Evolutionary conservation across 2,888 invertebrate species (phyloP), one percentile per base, ranked within the genome.

Genomic region (Watsonalla binaria): DNA sequence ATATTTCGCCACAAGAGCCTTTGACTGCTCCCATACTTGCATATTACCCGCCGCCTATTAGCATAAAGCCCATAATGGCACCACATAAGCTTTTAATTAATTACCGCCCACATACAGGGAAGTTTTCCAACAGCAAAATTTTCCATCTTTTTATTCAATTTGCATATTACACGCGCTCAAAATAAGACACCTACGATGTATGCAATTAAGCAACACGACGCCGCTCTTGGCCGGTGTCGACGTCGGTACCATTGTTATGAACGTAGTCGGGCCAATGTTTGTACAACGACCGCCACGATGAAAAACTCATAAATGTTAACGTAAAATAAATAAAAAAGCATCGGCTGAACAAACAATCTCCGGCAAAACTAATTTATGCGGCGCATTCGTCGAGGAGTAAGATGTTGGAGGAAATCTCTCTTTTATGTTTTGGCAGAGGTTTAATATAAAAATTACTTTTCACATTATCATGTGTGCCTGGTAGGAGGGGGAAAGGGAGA

Each of bases 401-500:
- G 78, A 80, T 77, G 74, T 70, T 76, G 68, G 66, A 64, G 70
- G 70, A 78, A 78, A 81, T 79, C 76, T 81, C 80, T 82, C 88
- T 88, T 86, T 88, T 84, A 86, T 88, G 86, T 87, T 88, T 84
- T 78, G 78, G 73, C 77, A 84, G 80, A 82, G 84, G 82, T 89
- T 90, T 88, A 87, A 87, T 87, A 87, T 82, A 86, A 86, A 86
- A 90, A 90, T 89, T 89, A 89, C 86, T 85, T 88, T 87, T 77
- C 69, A 73, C 81, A 85, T 88, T 86, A 88, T 84, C 86, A 80
- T 87, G 83, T 83, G 82, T 82, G 84, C 80, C 70, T 82, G 76
- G 80, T 80, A 76, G 72, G 70, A 37, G 49, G 49, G 14, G 9
- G 60, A 73, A 60, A 60, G 56, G 61, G 81, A 80, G 81, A 81